A percentile compares a stretch with the other conserved stretches of the same genome.
phyloP scores from a whole-genome alignment of 2,113 vertebrate species.

The Eretmochelys imbricata region DNA sequence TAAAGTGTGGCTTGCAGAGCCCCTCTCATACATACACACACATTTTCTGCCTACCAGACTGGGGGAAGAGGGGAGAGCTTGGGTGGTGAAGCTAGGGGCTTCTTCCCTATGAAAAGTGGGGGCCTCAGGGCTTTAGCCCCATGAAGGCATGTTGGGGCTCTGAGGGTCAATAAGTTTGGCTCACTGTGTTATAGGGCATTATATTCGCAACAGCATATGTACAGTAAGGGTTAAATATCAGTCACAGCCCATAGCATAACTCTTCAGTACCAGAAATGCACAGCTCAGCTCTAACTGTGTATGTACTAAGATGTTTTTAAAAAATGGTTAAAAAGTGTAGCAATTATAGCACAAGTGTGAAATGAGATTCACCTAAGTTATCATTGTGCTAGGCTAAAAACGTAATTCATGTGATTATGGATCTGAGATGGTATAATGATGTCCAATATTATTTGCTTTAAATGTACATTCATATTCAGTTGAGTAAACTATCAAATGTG shows the following conservation, averaged over 20 bases:
- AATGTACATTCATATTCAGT: neutral
- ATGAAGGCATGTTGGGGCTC: too few relatives aligned
- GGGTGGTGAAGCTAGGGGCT: too few relatives aligned
- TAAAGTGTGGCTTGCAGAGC: too few relatives aligned
- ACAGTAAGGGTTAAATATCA: neutral
- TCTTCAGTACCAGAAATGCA: neutral
- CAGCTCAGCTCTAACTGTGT: neutral
- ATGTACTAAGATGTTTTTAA: neutral
- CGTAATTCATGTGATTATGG: neutral
- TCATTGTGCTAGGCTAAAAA: neutral
- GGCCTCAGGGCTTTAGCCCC: too few relatives aligned
- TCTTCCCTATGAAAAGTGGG: too few relatives aligned
- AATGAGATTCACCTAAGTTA: neutral
- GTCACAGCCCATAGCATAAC: rapidly evolving
- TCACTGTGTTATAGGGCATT: rapidly evolving
- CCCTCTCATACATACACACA: too few relatives aligned
- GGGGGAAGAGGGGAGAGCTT: too few relatives aligned
- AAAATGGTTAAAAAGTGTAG: neutral
- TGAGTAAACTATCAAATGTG: neutral
- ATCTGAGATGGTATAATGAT: neutral
- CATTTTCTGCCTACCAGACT: too few relatives aligned
- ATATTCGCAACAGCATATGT: neutral
- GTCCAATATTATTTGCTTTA: neutral
- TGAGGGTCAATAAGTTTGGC: too few relatives aligned
- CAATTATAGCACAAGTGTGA: neutral